Conservation (phyloP, 2,113 vertebrate genomes). For the Romanogobio albipinnatus region DNA sequence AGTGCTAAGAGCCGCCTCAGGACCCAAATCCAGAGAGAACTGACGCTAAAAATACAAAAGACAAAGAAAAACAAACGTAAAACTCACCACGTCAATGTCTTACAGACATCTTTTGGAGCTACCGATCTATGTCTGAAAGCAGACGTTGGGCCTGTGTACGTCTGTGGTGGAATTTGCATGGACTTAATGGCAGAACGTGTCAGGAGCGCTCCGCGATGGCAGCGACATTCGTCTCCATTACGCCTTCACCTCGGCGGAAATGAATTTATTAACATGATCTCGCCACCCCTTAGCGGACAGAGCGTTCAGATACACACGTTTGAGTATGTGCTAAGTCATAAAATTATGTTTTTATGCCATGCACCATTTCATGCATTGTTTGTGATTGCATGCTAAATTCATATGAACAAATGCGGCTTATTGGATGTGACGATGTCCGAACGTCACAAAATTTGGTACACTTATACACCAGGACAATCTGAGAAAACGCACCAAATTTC, state of each 20-base stretch:
- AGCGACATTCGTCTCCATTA: slow-evolving; percentile 90
- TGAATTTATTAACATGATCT: slow-evolving; percentile 89
- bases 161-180: slow-evolving; percentile 69
- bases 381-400: background rate
- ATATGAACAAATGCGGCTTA: background rate
- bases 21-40: slow-evolving; percentile 22
- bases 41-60: background rate
- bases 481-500: background rate
- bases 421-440: background rate
- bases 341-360: background rate
- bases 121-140: background rate
- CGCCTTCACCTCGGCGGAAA: slow-evolving; percentile 86
- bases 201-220: slow-evolving; percentile 79
- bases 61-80: slow-evolving; percentile 12
- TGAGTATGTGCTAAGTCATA: background rate
- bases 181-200: slow-evolving; percentile 63
- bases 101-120: background rate
- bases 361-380: background rate
- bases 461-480: background rate
- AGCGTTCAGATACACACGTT: background rate
- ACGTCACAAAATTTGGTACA: background rate
- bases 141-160: background rate
- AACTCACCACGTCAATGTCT: background rate
- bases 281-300: slow-evolving; percentile 70
- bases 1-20: slow-evolving; percentile 35